Evolutionary conservation across 2,113 vertebrate species (phyloP).

Genomic region (Nestor notabilis): DNA sequence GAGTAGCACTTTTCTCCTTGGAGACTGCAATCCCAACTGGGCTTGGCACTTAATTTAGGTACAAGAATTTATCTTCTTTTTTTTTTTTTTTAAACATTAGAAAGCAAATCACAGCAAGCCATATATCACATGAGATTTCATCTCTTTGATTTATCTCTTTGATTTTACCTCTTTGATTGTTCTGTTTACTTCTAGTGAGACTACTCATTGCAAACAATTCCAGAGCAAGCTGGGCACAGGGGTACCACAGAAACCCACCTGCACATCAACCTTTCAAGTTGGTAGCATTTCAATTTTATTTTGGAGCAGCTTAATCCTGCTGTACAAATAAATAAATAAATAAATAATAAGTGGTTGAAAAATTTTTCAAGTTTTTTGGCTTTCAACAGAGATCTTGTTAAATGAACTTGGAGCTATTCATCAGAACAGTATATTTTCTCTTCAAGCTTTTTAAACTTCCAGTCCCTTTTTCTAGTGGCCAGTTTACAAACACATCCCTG

Average conservation of each 20-base stretch:
- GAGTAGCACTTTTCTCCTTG: not conserved
- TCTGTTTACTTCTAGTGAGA: not conserved
- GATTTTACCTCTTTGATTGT: not conserved
- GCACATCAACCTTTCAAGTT: not conserved
- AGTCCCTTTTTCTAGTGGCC: not conserved
- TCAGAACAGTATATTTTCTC: not conserved
- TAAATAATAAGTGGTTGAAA: not conserved
- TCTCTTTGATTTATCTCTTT: not conserved
- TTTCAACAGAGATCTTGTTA: not conserved
- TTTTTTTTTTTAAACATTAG: not conserved
- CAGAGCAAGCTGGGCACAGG: not conserved
- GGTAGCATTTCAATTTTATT: not conserved
- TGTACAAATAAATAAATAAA: not conserved
- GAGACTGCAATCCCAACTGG: not conserved
- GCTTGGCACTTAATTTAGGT: not conserved
- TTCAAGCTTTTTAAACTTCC: not conserved
- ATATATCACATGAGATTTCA: not conserved
- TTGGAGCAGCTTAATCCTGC: not conserved
- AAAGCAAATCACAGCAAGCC: not conserved
- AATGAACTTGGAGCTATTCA: not conserved
- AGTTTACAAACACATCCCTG: not conserved
- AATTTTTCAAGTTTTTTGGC: not conserved
- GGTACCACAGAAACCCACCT: not conserved
- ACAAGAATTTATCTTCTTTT: not conserved
- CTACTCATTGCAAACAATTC: not conserved